A percentile compares a stretch with the other conserved stretches of the same genome.
Evolutionary conservation across 2,888 invertebrate species (phyloP).

Genomic region (Standfussiana lucernea): DNA sequence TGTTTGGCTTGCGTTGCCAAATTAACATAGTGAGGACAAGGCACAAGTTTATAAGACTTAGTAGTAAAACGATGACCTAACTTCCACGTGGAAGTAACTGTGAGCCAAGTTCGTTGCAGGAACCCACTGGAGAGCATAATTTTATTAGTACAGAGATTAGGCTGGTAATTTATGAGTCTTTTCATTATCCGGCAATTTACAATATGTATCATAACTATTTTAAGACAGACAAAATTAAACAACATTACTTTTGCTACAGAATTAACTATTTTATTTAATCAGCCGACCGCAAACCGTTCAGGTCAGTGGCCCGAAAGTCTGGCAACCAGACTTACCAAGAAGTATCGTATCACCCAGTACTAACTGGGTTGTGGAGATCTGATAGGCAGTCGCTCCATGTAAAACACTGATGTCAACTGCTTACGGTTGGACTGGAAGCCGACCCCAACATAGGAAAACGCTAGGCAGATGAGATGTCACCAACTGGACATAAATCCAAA

Average conservation of each 20-base stretch:
- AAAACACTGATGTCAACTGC: background rate
- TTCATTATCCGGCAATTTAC: background rate
- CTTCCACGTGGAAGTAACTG: constrained; percentile 29
- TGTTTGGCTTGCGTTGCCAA: constrained; percentile 41
- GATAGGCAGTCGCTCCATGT: background rate
- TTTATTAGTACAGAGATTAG: constrained; percentile 3
- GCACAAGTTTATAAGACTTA: constrained; percentile 43
- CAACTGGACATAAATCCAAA: no score
- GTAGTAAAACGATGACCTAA: constrained; percentile 31
- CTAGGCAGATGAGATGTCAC: background rate
- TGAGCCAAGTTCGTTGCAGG: constrained; percentile 10
- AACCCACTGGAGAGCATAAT: constrained; percentile 21
- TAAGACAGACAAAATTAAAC: background rate
- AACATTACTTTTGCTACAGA: background rate
- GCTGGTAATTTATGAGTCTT: background rate
- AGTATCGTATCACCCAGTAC: background rate
- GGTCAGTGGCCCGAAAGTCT: background rate
- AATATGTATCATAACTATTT: background rate
- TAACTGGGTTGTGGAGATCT: background rate
- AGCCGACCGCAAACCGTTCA: background rate
- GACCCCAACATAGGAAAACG: background rate
- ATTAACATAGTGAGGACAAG: constrained; percentile 47
- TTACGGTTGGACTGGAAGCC: background rate
- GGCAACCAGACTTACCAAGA: background rate
- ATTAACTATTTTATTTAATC: background rate